These are phyloP conservation scores for Amphiprion percula DNA, from an alignment of 2,113 vertebrate species.

Conservation along the genomic window DNA sequence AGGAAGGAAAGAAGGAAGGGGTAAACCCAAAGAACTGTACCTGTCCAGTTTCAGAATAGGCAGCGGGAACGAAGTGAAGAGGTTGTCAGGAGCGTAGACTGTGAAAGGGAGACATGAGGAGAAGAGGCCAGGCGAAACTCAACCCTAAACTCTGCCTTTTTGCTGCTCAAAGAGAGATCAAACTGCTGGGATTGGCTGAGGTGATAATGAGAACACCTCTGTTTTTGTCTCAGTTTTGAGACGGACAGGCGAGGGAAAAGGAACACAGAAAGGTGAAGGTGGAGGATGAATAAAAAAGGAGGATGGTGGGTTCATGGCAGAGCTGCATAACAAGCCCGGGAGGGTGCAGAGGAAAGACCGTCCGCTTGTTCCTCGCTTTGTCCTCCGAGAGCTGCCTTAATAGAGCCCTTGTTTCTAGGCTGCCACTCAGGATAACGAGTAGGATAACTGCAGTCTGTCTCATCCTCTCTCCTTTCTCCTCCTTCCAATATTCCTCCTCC, in stretches of 20 bases:
- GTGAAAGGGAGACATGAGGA: slow-evolving; percentile 31
- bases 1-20: neutral
- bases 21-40: slow-evolving; percentile 35
- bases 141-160: slow-evolving; percentile 43
- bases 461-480: slow-evolving; percentile 28
- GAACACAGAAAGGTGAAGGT: slow-evolving; percentile 38
- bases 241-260: neutral
- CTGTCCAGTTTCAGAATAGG: slow-evolving; percentile 32
- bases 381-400: slow-evolving; percentile 74
- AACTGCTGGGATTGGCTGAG: slow-evolving; percentile 35
- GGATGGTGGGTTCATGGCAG: slow-evolving; percentile 17
- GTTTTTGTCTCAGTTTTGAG: slow-evolving; percentile 50
- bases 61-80: slow-evolving; percentile 25
- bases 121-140: slow-evolving; percentile 12
- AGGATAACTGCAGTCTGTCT: slow-evolving; percentile 61
- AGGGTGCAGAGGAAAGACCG: slow-evolving; percentile 42
- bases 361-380: slow-evolving; percentile 43
- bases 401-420: slow-evolving; percentile 74
- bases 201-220: slow-evolving; percentile 24
- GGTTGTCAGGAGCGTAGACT: slow-evolving; percentile 18
- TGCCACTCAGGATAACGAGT: slow-evolving; percentile 80
- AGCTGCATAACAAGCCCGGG: slow-evolving; percentile 61
- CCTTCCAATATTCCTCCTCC: slow-evolving; percentile 22
- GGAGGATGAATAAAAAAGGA: slow-evolving; percentile 36
- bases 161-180: slow-evolving; percentile 43